Conservation (phyloP, 2,888 invertebrate species). For the Platycnemis pennipes region DNA sequence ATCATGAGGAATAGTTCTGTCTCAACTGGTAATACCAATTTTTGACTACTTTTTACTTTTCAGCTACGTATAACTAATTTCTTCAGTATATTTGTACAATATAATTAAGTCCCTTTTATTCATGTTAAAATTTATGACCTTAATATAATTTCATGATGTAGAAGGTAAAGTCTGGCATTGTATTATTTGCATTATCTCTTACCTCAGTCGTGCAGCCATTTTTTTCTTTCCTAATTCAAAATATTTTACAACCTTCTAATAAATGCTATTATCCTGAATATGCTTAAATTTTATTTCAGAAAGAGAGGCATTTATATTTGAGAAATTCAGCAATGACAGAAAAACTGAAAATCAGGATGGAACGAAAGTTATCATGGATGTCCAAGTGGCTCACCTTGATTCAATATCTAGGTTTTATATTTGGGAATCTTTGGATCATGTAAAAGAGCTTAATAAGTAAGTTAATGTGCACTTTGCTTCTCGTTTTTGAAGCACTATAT, state of each 20-base stretch:
- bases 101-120: background rate
- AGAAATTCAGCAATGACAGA: background rate
- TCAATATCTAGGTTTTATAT: constrained; percentile 38
- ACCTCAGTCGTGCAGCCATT: no score
- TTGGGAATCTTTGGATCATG: constrained; percentile 36
- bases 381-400: constrained; percentile 14
- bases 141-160: background rate
- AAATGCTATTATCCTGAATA: no score
- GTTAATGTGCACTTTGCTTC: background rate
- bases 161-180: no score
- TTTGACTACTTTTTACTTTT: background rate
- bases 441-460: constrained; percentile 25
- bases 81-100: background rate
- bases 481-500: no score
- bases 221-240: background rate
- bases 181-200: no score
- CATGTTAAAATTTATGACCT: background rate
- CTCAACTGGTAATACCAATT: background rate
- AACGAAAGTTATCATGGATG: background rate
- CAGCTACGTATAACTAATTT: background rate
- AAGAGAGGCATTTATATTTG: background rate
- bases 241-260: background rate
- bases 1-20: background rate
- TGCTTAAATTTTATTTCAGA: background rate
- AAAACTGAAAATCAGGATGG: constrained; percentile 29